Base-by-base conservation (phyloP, 1,140 invertebrate species). In the Latrodectus geometricus region DNA sequence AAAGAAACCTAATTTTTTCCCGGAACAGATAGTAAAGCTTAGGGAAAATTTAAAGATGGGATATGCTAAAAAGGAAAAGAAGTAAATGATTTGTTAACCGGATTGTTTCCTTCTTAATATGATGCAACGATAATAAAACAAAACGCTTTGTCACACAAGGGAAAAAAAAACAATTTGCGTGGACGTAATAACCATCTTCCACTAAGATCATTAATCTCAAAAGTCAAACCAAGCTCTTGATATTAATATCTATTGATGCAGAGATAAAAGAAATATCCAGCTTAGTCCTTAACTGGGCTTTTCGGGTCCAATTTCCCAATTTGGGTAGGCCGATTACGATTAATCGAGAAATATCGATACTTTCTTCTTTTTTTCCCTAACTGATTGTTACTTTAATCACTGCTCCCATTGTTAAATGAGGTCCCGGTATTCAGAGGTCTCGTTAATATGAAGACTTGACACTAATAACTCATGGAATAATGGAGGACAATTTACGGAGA, bases 321-420 rank as follows among this genome's bases (percentile, higher is more conserved):
- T 68, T 83, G 56, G 21, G 80, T 54, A 83, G 80, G 80, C 50
- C 80, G 80, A 83, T 83, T 83, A 83, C 80, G 80, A 83, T 83
- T 83, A 83, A 83, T 83, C 69, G 70, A 23, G 21, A 56, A 81
- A 74, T 74, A 74, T 83, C 69, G 70, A n/a, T 83, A 68, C 73
- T 61, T 61, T 17, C 54, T 61, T 61, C 17, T 61, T 17, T n/a
- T n/a, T 73, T 83, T 83, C 48, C 66, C 23, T 66, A 49, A 35
- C 61, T 74, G 21, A 48, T 73, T 74, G 80, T 50, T 73, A 50
- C 70, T 17, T 35, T 17, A 21, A 48, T 20, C 35, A 14, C 74
- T 54, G 72, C 23, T 12, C 74, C 54, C 79, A 81, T 83, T 83
- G 70, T 83, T 83, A 74, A 35, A 15, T 70, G 69, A 74, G 68